Evolutionary conservation across 2,797 vertebrate species (phyloP), one percentile per base, ranked within the genome.

Genomic region (Nyctalus aviator): DNA sequence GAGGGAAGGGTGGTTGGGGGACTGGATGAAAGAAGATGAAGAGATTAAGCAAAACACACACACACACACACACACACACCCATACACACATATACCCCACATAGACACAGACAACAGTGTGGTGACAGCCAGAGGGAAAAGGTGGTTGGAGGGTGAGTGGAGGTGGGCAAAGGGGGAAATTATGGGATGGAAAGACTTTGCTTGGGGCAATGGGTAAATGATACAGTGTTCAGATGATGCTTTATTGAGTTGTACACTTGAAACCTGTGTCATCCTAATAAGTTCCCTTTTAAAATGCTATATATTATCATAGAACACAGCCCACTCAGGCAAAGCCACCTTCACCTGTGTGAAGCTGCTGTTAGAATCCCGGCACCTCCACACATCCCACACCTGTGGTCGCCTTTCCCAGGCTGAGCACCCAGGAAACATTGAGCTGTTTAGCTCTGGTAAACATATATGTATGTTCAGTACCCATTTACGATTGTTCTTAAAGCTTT

Each of bases 261-360:
- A 32, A 66, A 66, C 62, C 30, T 66, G 62, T 66, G 62, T 66
- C 62, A 66, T 15, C n/a, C 64, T n/a, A 66, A 32, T n/a, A 32
- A 66, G 2, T 66, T 66, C 30, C 30, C 4, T 30, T 32, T 94
- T 88, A 25, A 79, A 91, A 53, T 76, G 95, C 84, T 92, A 0
- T 85, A 14, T n/a, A 17, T 21, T 83, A 53, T 91, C 91, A 73
- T 75, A 44, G 50, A 8, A 94, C 86, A 89, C 8, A 92, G 41
- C 15, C 66, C 95, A 76, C 48, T 73, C 13, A 46, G 69, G n/a
- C n/a, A 93, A 84, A 95, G 13, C 3, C 41, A 10, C 91, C 50
- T 79, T 72, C 25, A 50, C 6, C 59, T 68, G 62, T 73, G 3
- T 13, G 62, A 64, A 41, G 5, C 13, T 5, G 0, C 87, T 35